A percentile compares a stretch with the other conserved stretches of the same genome.
These are phyloP conservation scores for Acanthopagrus latus DNA, from an alignment of 2,797 vertebrate genomes.

Conservation along the genomic window DNA sequence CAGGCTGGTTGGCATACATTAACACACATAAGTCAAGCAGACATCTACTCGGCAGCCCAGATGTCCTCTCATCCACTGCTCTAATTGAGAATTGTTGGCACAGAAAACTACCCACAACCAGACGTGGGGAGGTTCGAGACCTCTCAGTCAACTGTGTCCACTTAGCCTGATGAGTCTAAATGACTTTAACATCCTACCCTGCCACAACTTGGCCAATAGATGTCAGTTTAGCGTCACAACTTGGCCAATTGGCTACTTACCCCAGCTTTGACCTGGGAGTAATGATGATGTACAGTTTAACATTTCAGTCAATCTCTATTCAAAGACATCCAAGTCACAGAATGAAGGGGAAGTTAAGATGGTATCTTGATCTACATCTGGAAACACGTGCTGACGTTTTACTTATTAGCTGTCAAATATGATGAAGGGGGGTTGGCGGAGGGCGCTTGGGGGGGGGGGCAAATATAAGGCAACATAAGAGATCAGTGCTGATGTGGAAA, in stretches of 20 bases:
- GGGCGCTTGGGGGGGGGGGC: too few species aligned
- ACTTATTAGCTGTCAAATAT: constrained; percentile 54
- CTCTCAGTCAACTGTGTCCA: constrained; percentile 83
- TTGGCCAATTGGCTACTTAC: constrained; percentile 79
- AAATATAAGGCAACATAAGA: constrained; percentile 1
- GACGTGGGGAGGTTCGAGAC: constrained; percentile 78
- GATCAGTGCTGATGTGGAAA: constrained; percentile 32
- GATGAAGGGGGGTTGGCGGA: constrained; percentile 16
- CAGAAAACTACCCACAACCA: constrained; percentile 72
- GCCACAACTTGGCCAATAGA: constrained; percentile 76
- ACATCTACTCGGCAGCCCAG: constrained; percentile 59
- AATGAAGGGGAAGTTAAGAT: constrained; percentile 39
- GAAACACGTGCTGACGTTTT: constrained; percentile 65
- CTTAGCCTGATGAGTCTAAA: constrained; percentile 85
- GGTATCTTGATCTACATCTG: constrained; percentile 72
- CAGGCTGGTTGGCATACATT: constrained; percentile 44
- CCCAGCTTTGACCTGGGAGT: constrained; percentile 74
- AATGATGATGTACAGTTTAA: constrained; percentile 81
- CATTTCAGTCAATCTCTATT: constrained; percentile 71
- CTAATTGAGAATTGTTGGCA: constrained; percentile 77
- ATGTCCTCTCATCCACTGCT: constrained; percentile 72
- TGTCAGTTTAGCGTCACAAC: constrained; percentile 79
- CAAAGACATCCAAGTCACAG: constrained; percentile 49
- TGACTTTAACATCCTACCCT: constrained; percentile 81
- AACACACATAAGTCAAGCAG: constrained; percentile 65